Evolutionary conservation across 2,888 invertebrate genomes (phyloP).

Genomic region (Dasypogon diadema): DNA sequence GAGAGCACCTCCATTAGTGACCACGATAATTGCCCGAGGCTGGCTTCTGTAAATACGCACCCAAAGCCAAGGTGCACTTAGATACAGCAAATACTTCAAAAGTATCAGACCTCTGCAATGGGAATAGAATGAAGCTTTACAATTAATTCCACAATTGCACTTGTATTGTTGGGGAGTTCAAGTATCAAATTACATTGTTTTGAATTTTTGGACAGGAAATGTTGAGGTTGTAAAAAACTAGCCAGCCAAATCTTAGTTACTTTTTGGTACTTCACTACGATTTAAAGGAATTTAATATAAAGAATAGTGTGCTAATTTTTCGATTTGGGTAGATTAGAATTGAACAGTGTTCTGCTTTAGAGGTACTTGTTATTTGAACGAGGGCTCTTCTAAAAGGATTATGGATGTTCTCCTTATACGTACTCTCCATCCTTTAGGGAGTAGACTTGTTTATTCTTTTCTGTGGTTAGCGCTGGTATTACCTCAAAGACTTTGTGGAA

Average conservation of each 20-base stretch:
- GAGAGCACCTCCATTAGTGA: slow-evolving; percentile 60
- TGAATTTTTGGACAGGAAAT: slow-evolving; percentile 27
- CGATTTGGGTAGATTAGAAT: too few species aligned
- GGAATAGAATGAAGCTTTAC: slow-evolving; percentile 58
- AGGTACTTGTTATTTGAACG: too few species aligned
- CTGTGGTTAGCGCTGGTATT: too few species aligned
- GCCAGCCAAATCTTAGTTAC: background rate
- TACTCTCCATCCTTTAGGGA: too few species aligned
- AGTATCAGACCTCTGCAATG: slow-evolving; percentile 34
- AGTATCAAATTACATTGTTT: slow-evolving; percentile 43
- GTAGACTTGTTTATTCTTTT: too few species aligned
- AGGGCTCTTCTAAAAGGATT: too few species aligned
- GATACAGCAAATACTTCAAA: slow-evolving; percentile 35
- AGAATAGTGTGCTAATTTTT: too few species aligned
- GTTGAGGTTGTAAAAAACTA: background rate
- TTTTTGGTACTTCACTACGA: too few species aligned
- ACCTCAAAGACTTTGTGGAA: too few species aligned
- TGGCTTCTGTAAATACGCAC: slow-evolving; percentile 57
- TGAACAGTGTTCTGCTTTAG: too few species aligned
- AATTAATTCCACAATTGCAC: slow-evolving; percentile 59
- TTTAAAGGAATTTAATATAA: too few species aligned
- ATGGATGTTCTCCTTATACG: too few species aligned
- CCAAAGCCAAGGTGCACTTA: slow-evolving; percentile 23
- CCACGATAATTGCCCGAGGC: slow-evolving; percentile 59
- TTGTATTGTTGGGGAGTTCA: slow-evolving; percentile 54